Base-by-base conservation (phyloP, 2,888 invertebrate genomes). In the Lobophora halterata region DNA sequence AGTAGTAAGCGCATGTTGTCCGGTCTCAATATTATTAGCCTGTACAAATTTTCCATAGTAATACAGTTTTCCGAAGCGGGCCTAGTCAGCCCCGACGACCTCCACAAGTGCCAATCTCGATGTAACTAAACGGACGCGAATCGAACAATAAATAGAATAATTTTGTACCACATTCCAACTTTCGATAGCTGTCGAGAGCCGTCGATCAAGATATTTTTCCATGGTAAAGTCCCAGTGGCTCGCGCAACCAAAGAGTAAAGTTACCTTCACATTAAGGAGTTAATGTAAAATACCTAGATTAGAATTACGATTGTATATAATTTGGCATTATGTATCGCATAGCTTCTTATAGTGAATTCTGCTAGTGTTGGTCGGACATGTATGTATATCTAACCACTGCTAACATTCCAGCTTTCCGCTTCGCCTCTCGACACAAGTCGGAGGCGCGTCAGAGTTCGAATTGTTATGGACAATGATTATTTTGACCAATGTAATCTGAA, bases 401-500 rank as follows among this genome's bases (percentile, higher is more conserved):
- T 61, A 52, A 80, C 83, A 82, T 82, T 83, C 83, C 83, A 79
- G 52, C 79, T 80, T 80, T 78, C 65, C 52, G 71, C 77, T 75
- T 76, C 59, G 62, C 62, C 61, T 65, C 42, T 36, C 29, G 35
- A 32, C 32, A 21, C 16, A 11, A 29, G 35, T 19, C 38, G n/a
- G 20, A 34, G 47, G 38, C 29, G 31, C 29, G 46, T 38, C 48
- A 31, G 25, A 46, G 35, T 43, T 43, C 18, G 46, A 65, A 65
- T 70, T 73, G 74, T 76, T 76, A 65, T 61, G 74, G 72, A 71
- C 75, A 71, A 64, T 70, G 65, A 78, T 85, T 81, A 75, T 81
- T 82, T 80, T 83, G 85, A 86, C 83, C 83, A 83, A 85, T 85
- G 79, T 86, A 83, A 81, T 80, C 85, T 70, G 79, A 75, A 76